phyloP scores from a whole-genome alignment of 1,140 invertebrate species.

The Drosophila paulistorum region DNA sequence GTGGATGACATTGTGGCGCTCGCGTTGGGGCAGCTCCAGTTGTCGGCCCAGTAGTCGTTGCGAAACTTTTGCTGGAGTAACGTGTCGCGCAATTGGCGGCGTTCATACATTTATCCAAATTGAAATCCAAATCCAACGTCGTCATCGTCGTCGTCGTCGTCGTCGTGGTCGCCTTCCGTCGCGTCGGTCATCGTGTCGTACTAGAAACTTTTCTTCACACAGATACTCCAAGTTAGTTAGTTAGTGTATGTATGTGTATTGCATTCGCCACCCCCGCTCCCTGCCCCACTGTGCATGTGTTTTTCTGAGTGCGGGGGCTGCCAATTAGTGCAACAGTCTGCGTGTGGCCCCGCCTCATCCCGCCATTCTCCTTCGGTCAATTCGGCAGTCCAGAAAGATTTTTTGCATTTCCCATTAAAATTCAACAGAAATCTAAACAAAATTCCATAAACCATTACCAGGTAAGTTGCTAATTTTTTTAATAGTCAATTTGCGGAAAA shows the following conservation, averaged over 20 bases:
- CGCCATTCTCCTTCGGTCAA: not conserved
- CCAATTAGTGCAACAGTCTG: conserved; percentile 61
- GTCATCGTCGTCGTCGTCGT: conserved; percentile 26
- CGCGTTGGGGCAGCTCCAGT: conserved; percentile 70
- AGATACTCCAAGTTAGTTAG: not conserved
- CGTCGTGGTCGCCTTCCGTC: conserved; percentile 29
- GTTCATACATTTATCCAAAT: conserved; percentile 19
- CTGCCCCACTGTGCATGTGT: conserved; percentile 3
- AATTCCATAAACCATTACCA: conserved; percentile 22
- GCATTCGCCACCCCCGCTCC: conserved; percentile 7
- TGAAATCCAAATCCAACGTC: conserved; percentile 38
- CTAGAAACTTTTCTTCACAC: conserved; percentile 7
- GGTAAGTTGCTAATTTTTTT: conserved; percentile 36
- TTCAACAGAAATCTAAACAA: not conserved
- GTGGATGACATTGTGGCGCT: conserved; percentile 70
- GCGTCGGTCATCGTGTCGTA: conserved; percentile 26
- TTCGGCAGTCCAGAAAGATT: not conserved
- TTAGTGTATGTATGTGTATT: conserved; percentile 27
- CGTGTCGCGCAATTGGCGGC: conserved; percentile 70
- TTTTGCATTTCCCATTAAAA: not conserved
- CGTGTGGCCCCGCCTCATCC: conserved; percentile 9
- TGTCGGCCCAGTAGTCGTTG: conserved; percentile 73
- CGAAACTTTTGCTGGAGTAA: conserved; percentile 78
- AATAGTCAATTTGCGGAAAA: conserved; percentile 16
- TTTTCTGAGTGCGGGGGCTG: conserved; percentile 29